These are phyloP conservation scores for Campylomormyrus numenius DNA, from an alignment of 2,113 vertebrate genomes.

Conservation along the genomic window DNA sequence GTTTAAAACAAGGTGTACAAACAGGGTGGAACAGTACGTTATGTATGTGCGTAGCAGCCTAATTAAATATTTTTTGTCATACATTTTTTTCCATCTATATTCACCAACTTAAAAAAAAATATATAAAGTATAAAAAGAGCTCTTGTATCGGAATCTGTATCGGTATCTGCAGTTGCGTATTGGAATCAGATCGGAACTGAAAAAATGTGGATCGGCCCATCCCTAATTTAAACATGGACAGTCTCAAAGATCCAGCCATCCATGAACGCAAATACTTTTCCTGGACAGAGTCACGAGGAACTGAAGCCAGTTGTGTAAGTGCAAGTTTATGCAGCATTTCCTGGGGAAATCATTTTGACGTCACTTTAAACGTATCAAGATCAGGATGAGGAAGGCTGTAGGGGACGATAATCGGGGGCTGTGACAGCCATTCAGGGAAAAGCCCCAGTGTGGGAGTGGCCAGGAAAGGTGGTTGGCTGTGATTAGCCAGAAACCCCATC, in stretches of 20 bases:
- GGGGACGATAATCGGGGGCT: neutral
- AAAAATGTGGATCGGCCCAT: no score
- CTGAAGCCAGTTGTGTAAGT: neutral
- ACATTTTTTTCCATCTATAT: no score
- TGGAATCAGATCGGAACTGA: no score
- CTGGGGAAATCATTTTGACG: neutral
- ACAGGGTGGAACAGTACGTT: no score
- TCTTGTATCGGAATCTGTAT: no score
- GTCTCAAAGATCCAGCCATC: neutral
- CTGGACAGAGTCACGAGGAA: neutral
- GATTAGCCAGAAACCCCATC: neutral
- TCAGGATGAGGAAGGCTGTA: neutral
- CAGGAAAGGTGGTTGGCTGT: constrained; percentile 3
- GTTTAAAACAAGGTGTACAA: no score
- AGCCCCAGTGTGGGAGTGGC: neutral
- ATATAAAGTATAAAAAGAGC: no score
- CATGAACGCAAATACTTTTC: neutral
- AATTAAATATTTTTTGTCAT: no score
- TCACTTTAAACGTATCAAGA: neutral
- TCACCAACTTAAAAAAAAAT: no score
- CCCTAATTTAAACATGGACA: no score
- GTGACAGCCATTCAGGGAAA: neutral
- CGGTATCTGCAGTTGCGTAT: no score
- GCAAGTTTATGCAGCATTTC: neutral
- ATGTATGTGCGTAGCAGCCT: no score